Percentiles rank a stretch among this genome's conserved stretches.
phyloP scores from a whole-genome alignment of 2,797 vertebrate genomes.

The Natrix natrix region DNA sequence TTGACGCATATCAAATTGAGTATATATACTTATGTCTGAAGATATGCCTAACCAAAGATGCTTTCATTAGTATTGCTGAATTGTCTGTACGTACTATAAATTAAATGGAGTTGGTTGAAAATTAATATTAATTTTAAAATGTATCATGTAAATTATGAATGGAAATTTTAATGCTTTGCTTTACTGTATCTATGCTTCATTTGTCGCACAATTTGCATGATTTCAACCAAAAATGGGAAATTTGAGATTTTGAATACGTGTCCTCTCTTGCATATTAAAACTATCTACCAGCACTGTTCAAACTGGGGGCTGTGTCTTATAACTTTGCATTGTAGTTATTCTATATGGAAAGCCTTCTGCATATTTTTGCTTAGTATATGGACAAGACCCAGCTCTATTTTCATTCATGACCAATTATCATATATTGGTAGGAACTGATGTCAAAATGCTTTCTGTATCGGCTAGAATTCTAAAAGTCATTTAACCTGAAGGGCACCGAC shows the following conservation, averaged over 20 bases:
- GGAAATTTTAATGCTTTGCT: background rate
- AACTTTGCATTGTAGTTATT: background rate
- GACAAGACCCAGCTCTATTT: background rate
- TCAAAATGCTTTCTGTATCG: background rate
- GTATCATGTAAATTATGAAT: background rate
- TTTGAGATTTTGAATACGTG: background rate
- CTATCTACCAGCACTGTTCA: background rate
- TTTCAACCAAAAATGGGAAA: background rate
- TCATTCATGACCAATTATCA: background rate
- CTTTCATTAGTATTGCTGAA: conserved; percentile 16
- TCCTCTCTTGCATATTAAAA: background rate
- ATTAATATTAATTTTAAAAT: background rate
- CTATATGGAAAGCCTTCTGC: background rate
- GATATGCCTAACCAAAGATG: background rate
- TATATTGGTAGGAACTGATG: background rate
- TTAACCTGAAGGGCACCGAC: background rate
- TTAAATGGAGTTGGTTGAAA: background rate
- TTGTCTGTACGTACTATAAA: conserved; percentile 7
- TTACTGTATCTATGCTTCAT: background rate
- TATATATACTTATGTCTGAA: background rate
- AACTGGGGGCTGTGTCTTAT: background rate
- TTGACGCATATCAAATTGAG: background rate
- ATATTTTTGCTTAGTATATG: background rate
- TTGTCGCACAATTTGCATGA: background rate
- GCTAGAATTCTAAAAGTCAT: background rate